These are phyloP conservation scores for Adela reaumurella DNA, from an alignment of 2,888 invertebrate species.

Conservation along the genomic window DNA sequence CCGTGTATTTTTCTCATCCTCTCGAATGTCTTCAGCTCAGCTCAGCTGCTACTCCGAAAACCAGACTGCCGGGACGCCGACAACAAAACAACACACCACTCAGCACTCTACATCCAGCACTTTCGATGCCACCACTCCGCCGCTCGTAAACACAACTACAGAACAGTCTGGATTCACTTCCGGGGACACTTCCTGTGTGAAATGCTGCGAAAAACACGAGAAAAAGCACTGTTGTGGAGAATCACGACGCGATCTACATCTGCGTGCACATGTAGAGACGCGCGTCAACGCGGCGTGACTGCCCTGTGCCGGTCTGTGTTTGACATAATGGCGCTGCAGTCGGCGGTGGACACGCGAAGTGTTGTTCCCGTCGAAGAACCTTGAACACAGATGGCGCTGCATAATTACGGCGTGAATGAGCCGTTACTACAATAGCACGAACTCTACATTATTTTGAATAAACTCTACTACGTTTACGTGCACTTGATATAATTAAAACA, in stretches of 20 bases:
- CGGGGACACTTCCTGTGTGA: background rate
- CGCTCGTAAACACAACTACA: no score
- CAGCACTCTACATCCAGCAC: background rate
- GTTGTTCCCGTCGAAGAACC: background rate
- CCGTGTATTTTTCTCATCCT: conserved; percentile 52
- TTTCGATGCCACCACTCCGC: background rate
- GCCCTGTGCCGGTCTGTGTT: conserved; percentile 31
- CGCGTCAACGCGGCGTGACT: conserved; percentile 55
- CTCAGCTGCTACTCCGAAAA: conserved; percentile 45
- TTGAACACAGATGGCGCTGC: conserved; percentile 27
- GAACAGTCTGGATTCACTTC: background rate
- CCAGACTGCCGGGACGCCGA: conserved; percentile 31
- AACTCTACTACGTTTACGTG: no score
- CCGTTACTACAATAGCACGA: background rate
- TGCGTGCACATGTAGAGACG: conserved; percentile 46
- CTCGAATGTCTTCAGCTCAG: conserved; percentile 41
- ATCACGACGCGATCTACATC: conserved; percentile 46
- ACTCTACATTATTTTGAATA: no score
- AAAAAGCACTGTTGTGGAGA: conserved; percentile 24
- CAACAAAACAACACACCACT: conserved; percentile 44
- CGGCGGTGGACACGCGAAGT: conserved; percentile 22
- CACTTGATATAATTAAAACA: no score
- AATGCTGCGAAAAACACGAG: conserved; percentile 39
- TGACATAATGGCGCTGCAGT: conserved; percentile 40
- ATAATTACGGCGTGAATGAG: background rate